phyloP scores from a whole-genome alignment of 35 echinoderm and acorn worm species.

The Holothuria glaberrima region DNA sequence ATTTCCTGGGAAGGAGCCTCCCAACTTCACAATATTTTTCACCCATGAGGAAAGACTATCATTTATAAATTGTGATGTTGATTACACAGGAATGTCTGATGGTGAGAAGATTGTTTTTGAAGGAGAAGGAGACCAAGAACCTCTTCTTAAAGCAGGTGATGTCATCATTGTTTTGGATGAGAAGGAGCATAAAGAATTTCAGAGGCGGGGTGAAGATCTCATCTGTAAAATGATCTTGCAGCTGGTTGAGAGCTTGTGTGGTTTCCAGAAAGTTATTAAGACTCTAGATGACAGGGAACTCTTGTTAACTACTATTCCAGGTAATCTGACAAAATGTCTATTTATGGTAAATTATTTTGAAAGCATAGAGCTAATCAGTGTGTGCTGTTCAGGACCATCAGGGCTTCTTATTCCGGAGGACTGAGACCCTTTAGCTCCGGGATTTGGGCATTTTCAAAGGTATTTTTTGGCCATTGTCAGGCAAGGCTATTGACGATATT shows the following conservation, averaged over 20 bases:
- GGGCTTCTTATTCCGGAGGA: too few relatives aligned
- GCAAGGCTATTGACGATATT: too few relatives aligned
- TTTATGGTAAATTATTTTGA: too few relatives aligned
- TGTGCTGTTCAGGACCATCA: too few relatives aligned
- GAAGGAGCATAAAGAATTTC: slow-evolving; percentile 71
- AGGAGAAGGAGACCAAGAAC: slow-evolving; percentile 96
- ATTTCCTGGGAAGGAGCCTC: too few relatives aligned
- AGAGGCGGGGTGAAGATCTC: slow-evolving; percentile 70
- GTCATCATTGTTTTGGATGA: slow-evolving; percentile 95
- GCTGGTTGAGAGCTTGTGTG: slow-evolving; percentile 91
- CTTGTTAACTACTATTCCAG: slow-evolving; percentile 73
- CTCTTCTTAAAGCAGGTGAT: slow-evolving; percentile 89
- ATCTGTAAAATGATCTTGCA: slow-evolving; percentile 77
- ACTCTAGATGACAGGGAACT: slow-evolving; percentile 85
- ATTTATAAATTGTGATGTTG: too few relatives aligned
- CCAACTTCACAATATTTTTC: too few relatives aligned
- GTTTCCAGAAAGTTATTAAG: slow-evolving; percentile 84
- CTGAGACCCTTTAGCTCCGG: too few relatives aligned
- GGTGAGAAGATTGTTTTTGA: slow-evolving; percentile 91
- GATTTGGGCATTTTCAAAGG: too few relatives aligned
- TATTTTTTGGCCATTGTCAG: too few relatives aligned
- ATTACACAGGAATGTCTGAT: slow-evolving; percentile 85
- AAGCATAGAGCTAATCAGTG: too few relatives aligned
- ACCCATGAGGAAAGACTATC: too few relatives aligned
- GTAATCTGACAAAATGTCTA: slow-evolving; percentile 46